Base-by-base conservation (phyloP, 2,888 invertebrate species). In the Leptinotarsa tumamoca region DNA sequence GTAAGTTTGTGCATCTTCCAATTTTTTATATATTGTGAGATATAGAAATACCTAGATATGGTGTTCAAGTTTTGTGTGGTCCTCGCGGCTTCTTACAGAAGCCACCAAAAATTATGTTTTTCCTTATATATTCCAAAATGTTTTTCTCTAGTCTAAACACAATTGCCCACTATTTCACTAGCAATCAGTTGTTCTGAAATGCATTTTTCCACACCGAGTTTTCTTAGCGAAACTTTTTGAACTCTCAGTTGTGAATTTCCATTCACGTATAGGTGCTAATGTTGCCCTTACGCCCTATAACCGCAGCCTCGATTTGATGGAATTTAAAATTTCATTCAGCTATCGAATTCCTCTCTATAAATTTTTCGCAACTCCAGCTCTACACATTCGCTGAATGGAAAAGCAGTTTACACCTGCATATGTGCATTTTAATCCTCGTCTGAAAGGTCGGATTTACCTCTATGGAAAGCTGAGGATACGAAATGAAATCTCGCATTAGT, bases 401-500 rank as follows among this genome's bases (percentile, higher is more conserved):
- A 71, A 51, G n/a, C 18, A 27, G 71, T 21, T 58, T 63, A 49
- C 50, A 71, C 63, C 61, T 71, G 67, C 50, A 43, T 49, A 54
- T 52, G 23, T 21, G 49, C 61, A 21, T 51, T n/a, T 15, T n/a
- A 61, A 18, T 58, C 58, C 23, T 21, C 23, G 61, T 50, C 23
- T 71, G 63, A 71, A 27, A 61, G 33, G 23, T 61, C 4, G 61
- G 58, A 61, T 56, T 71, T 63, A 58, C 58, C 23, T 27, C 63
- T 21, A 33, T 50, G 56, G 18, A 43, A 70, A 61, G 43, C 43
- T 43, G 43, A 18, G 61, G 61, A 21, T 23, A 23, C 67, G 66
- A 68, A 74, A 74, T 74, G 52, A 71, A 74, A 74, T 68, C 71
- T 61, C 68, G 58, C 67, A 50, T 74, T 18, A 56, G 56, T 54